These are phyloP conservation scores for Micrasema longulum DNA, from an alignment of 1,140 invertebrate species.

Conservation along the genomic window DNA sequence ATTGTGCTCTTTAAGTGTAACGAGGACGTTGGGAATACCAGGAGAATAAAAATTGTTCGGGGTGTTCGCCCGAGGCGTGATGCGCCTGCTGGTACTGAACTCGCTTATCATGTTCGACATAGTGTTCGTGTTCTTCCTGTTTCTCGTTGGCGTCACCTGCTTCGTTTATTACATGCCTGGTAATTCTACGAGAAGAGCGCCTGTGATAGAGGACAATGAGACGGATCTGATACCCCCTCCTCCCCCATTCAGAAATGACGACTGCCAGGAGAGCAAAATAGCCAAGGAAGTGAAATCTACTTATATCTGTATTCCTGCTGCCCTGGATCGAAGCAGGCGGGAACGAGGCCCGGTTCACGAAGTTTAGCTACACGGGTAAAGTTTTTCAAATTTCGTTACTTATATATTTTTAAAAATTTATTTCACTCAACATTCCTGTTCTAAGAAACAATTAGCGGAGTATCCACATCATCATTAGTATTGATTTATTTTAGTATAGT, in stretches of 20 bases:
- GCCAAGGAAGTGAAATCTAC: conserved; percentile 56
- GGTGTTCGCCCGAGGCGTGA: conserved; percentile 61
- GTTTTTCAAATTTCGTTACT: too few species aligned
- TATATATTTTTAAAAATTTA: conserved; percentile 8
- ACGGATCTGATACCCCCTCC: conserved; percentile 67
- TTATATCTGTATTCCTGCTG: conserved; percentile 64
- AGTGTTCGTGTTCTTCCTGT: conserved; percentile 86
- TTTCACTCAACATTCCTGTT: too few species aligned
- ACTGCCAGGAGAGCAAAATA: conserved; percentile 56
- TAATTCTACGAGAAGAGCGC: conserved; percentile 57
- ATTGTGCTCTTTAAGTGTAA: not conserved
- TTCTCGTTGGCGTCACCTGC: conserved; percentile 83
- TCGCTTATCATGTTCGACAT: conserved; percentile 88
- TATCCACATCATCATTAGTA: too few species aligned
- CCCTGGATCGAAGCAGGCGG: conserved; percentile 58
- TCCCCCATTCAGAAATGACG: conserved; percentile 62
- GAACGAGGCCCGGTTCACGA: conserved; percentile 66
- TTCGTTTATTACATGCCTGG: conserved; percentile 82
- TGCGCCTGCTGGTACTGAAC: conserved; percentile 86
- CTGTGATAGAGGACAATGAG: conserved; percentile 60
- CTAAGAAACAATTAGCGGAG: too few species aligned
- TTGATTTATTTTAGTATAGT: too few species aligned
- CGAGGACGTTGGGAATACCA: conserved; percentile 23
- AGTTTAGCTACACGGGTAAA: conserved; percentile 59
- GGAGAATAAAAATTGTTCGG: conserved; percentile 30